These are phyloP conservation scores for Danaus plexippus DNA, from an alignment of 1,140 invertebrate genomes.

Conservation along the genomic window DNA sequence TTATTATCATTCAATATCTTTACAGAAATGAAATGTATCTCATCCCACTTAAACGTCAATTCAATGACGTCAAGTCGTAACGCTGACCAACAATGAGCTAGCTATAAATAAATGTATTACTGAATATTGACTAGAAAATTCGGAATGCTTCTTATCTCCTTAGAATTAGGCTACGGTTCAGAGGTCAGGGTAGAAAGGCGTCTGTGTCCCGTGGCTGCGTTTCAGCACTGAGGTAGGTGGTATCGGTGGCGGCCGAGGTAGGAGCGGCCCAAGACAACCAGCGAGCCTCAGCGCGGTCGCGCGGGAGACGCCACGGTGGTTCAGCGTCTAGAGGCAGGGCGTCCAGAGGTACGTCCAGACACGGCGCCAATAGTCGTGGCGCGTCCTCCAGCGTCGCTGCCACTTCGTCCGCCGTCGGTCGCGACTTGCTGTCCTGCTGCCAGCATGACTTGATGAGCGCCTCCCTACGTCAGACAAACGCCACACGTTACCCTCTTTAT, in stretches of 20 bases:
- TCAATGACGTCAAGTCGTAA: too few relatives aligned
- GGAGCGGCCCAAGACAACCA: conserved; percentile 52
- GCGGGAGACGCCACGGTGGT: conserved; percentile 30
- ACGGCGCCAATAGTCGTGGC: conserved; percentile 83
- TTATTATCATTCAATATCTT: too few relatives aligned
- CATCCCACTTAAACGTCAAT: too few relatives aligned
- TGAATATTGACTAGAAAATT: conserved; percentile 29
- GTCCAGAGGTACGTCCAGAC: conserved; percentile 81
- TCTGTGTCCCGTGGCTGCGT: conserved; percentile 33
- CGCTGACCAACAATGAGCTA: too few relatives aligned
- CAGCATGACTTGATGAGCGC: conserved; percentile 84
- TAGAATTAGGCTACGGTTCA: conserved; percentile 8
- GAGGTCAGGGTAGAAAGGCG: conserved; percentile 35
- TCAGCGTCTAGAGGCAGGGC: conserved; percentile 39
- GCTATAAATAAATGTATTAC: too few relatives aligned
- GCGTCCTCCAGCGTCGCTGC: conserved; percentile 85
- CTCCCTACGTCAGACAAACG: conserved; percentile 69
- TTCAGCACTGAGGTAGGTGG: conserved; percentile 57
- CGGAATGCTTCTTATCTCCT: conserved; percentile 21
- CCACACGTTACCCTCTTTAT: too few relatives aligned
- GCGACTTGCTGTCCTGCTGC: conserved; percentile 77
- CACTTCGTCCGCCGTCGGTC: conserved; percentile 83
- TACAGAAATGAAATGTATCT: too few relatives aligned
- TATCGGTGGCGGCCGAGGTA: conserved; percentile 48
- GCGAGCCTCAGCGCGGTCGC: conserved; percentile 35